A percentile compares a stretch with the other conserved stretches of the same genome.
These are phyloP conservation scores for Cheilosia variabilis DNA, from an alignment of 2,888 invertebrate genomes.

Conservation along the genomic window DNA sequence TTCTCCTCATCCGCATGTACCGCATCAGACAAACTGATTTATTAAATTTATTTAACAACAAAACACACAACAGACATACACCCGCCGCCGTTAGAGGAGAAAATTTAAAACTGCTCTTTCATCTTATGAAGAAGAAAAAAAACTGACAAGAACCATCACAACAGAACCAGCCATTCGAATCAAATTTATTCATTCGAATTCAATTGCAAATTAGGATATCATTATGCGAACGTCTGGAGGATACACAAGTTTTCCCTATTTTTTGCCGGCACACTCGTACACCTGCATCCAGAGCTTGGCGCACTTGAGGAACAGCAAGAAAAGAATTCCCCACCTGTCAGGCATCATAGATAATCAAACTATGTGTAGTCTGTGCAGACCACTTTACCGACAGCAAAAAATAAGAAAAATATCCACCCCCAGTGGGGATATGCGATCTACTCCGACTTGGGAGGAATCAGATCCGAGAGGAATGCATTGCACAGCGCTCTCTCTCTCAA, in stretches of 20 bases:
- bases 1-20: conserved; percentile 4
- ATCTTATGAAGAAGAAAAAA: not conserved
- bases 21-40: conserved; percentile 36
- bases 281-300: conserved; percentile 14
- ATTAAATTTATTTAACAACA: conserved; percentile 44
- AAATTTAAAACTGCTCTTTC: conserved; percentile 40
- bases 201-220: conserved; percentile 67
- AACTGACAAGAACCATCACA: not conserved
- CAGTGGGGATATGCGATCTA: conserved; percentile 22
- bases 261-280: conserved; percentile 6
- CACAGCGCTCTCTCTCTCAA: conserved; percentile 20
- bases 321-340: conserved; percentile 45
- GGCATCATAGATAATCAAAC: conserved; percentile 44
- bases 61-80: conserved; percentile 2
- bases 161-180: conserved; percentile 47
- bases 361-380: conserved; percentile 33
- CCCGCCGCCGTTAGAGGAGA: not conserved
- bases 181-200: conserved; percentile 53
- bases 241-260: not conserved
- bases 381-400: conserved; percentile 24
- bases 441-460: conserved; percentile 13
- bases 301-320: not conserved
- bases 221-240: conserved; percentile 59
- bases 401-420: conserved; percentile 2
- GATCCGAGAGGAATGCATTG: conserved; percentile 12